phyloP scores from a whole-genome alignment of 2,797 vertebrate species.

The Staurois parvus region DNA sequence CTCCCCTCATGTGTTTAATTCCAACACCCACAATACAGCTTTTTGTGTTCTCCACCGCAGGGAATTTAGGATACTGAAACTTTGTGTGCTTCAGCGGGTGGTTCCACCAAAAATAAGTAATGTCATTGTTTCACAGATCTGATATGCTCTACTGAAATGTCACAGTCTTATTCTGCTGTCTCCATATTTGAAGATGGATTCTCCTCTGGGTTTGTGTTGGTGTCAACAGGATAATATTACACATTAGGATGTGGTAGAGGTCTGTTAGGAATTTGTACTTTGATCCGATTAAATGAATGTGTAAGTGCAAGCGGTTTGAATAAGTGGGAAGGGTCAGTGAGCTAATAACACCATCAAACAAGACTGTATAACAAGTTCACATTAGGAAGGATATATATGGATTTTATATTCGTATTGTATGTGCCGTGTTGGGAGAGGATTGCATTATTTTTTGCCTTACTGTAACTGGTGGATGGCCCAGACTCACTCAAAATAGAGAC shows the following conservation, averaged over 20 bases:
- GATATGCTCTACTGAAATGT: slow-evolving; percentile 36
- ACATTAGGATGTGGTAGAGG: not conserved
- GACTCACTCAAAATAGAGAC: too few relatives aligned
- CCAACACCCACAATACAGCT: not conserved
- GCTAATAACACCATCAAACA: not conserved
- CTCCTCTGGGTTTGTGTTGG: not conserved
- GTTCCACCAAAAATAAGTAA: slow-evolving; percentile 11
- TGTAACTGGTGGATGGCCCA: too few relatives aligned
- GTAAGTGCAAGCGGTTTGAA: not conserved
- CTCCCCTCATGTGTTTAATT: not conserved
- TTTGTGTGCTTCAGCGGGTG: not conserved
- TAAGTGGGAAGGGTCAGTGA: not conserved
- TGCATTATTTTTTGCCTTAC: too few relatives aligned
- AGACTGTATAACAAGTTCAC: not conserved
- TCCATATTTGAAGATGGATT: not conserved
- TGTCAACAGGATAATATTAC: not conserved
- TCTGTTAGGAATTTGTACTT: not conserved
- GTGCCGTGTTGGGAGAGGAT: too few relatives aligned
- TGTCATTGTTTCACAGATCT: slow-evolving; percentile 38
- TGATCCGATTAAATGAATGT: not conserved
- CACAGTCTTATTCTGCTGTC: not conserved
- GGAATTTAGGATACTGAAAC: not conserved
- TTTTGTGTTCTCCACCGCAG: not conserved
- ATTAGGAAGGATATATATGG: too few relatives aligned
- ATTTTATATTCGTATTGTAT: too few relatives aligned